These are phyloP conservation scores for Heliconius charithonia DNA, from an alignment of 2,888 invertebrate genomes.

Conservation along the genomic window DNA sequence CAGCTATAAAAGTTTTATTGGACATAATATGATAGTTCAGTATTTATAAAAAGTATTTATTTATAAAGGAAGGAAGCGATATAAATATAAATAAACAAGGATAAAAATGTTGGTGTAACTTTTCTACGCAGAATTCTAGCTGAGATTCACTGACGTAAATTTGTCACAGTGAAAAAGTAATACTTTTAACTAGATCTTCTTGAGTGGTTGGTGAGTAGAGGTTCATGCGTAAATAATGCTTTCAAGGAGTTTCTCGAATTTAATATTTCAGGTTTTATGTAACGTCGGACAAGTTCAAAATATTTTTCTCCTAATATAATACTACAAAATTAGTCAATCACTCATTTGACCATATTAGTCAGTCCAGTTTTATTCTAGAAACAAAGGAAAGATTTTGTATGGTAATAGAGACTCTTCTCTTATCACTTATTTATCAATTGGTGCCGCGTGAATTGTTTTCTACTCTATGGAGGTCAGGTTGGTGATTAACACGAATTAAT, in stretches of 20 bases:
- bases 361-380: not conserved
- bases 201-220: conserved; percentile 19
- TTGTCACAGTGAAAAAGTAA: conserved; percentile 1
- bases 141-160: not conserved
- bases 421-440: too few relatives aligned
- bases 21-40: too few relatives aligned
- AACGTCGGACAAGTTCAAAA: not conserved
- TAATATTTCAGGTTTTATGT: not conserved
- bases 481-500: not conserved
- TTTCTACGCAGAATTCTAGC: not conserved
- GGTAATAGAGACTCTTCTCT: too few relatives aligned
- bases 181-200: conserved; percentile 12
- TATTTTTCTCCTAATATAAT: not conserved
- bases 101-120: not conserved
- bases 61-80: not conserved
- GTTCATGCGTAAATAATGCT: conserved; percentile 17
- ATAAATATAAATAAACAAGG: not conserved
- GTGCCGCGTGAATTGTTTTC: too few relatives aligned
- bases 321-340: too few relatives aligned
- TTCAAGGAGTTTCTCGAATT: not conserved
- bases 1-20: too few relatives aligned
- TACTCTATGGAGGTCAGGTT: too few relatives aligned
- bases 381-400: not conserved
- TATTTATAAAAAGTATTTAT: not conserved
- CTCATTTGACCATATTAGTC: too few relatives aligned